phyloP scores from a whole-genome alignment of 2,113 vertebrate species.

The Cynocephalus volans region DNA sequence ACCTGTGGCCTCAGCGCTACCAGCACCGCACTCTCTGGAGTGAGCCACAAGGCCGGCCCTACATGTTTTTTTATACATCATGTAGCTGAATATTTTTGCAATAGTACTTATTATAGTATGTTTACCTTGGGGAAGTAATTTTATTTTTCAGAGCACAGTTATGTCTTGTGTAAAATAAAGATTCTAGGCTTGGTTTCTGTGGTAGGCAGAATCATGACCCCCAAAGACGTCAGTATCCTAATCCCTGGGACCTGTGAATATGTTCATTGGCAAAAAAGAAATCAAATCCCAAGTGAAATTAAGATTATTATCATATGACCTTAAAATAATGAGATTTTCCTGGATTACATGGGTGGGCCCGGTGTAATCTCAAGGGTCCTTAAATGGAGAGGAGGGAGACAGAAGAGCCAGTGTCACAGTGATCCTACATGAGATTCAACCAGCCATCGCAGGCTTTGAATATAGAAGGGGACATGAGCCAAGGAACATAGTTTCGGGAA shows the following conservation, averaged over 20 bases:
- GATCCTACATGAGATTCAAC: rapidly evolving
- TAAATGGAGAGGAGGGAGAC: neutral
- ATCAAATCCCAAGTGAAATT: neutral
- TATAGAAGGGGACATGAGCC: neutral
- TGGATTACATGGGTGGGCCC: neutral
- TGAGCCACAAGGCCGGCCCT: no score
- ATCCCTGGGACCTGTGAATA: neutral
- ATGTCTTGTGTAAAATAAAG: neutral
- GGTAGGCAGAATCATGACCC: neutral
- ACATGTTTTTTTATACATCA: neutral
- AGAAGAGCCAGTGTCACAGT: neutral
- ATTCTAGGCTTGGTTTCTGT: neutral
- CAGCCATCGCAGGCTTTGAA: neutral
- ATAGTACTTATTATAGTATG: neutral
- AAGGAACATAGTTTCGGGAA: neutral
- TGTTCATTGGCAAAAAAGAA: neutral
- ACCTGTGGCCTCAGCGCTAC: no score
- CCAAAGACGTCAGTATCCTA: neutral
- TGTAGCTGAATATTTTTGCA: neutral
- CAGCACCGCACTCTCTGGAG: no score
- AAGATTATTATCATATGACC: neutral
- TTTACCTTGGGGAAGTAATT: neutral
- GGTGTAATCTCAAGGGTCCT: neutral
- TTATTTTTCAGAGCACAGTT: neutral
- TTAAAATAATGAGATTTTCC: neutral